These are phyloP conservation scores for Myathropa florea DNA, from an alignment of 2,888 invertebrate species.

Conservation along the genomic window DNA sequence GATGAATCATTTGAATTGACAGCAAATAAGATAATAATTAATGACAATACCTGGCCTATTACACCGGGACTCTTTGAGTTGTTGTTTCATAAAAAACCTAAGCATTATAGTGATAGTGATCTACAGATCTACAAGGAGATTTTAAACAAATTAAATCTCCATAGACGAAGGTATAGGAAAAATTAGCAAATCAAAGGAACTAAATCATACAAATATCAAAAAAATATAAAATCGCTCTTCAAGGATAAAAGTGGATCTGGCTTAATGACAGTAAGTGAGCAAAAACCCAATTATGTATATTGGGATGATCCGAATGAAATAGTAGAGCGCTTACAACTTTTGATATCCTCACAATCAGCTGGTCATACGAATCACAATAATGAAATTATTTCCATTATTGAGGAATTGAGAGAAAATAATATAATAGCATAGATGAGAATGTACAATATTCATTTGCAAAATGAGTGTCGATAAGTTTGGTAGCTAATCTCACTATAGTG, in stretches of 20 bases:
- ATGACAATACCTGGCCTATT: neutral
- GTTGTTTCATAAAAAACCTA: conserved; percentile 19
- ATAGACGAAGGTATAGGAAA: conserved; percentile 31
- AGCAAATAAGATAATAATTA: neutral
- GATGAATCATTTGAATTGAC: neutral
- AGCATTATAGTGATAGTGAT: conserved; percentile 12
- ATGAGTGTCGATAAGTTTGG: conserved; percentile 36
- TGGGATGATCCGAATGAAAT: conserved; percentile 75
- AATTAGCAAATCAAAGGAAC: conserved; percentile 36
- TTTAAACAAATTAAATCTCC: conserved; percentile 40
- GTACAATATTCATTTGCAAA: too few species aligned
- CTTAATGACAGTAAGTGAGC: conserved; percentile 6
- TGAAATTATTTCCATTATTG: conserved; percentile 55
- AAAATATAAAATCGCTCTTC: conserved; percentile 10
- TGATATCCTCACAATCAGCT: conserved; percentile 55
- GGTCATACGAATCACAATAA: conserved; percentile 52
- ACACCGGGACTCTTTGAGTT: conserved; percentile 14
- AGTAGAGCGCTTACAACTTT: conserved; percentile 73
- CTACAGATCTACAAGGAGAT: conserved; percentile 29
- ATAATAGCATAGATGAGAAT: too few species aligned
- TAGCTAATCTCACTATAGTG: neutral
- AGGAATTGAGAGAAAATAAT: conserved; percentile 47
- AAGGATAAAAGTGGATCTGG: conserved; percentile 8
- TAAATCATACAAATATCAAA: conserved; percentile 24
- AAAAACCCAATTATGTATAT: conserved; percentile 69